Evolutionary conservation across 2,888 invertebrate species (phyloP).

Genomic region (Nipponacmea schrenckii): DNA sequence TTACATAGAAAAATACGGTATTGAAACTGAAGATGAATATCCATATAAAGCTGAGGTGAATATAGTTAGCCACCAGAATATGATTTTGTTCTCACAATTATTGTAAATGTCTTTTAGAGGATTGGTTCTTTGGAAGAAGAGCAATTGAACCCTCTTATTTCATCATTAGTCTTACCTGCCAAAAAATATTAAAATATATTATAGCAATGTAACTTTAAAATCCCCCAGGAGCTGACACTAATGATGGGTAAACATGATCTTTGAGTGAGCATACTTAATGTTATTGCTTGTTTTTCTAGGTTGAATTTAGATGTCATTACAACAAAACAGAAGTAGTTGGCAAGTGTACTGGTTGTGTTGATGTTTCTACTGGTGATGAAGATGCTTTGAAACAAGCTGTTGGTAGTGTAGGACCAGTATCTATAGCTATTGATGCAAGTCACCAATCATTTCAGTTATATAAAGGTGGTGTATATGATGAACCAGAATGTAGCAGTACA

Average conservation of each 20-base stretch:
- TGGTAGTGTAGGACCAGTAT: conserved; percentile 73
- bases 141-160: too few species aligned
- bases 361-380: conserved; percentile 47
- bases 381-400: conserved; percentile 44
- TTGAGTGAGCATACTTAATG: too few species aligned
- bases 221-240: too few species aligned
- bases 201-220: too few species aligned
- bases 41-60: conserved; percentile 61
- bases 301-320: conserved; percentile 44
- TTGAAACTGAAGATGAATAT: conserved; percentile 72
- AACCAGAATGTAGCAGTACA: conserved; percentile 38
- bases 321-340: conserved; percentile 41
- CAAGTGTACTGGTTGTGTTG: conserved; percentile 46
- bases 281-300: conserved; percentile 2
- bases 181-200: too few species aligned
- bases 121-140: too few species aligned
- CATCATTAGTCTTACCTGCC: too few species aligned
- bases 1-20: conserved; percentile 65
- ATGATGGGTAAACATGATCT: too few species aligned
- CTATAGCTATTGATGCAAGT: conserved; percentile 89
- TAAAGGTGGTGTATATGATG: conserved; percentile 44
- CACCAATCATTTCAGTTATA: conserved; percentile 70
- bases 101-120: too few species aligned
- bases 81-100: too few species aligned
- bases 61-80: too few species aligned